Percentiles rank a stretch among this genome's conserved stretches.
Conservation (phyloP, 1,140 invertebrate species). For the Zelostemma sp. region DNA sequence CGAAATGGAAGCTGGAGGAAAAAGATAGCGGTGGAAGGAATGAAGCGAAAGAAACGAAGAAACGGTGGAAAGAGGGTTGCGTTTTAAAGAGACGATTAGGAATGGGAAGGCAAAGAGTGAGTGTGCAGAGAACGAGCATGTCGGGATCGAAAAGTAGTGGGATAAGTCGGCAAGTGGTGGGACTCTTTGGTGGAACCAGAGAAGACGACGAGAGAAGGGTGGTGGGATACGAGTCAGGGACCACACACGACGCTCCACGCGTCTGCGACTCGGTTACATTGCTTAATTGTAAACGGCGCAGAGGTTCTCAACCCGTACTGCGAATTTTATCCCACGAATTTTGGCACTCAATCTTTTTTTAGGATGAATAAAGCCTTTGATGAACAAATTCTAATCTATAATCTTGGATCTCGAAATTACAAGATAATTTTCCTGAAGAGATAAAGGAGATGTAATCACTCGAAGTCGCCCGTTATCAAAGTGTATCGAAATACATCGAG, state of each 20-base stretch:
- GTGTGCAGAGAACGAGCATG: constrained; percentile 31
- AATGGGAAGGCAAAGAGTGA: constrained; percentile 29
- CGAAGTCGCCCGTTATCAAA: too few species aligned
- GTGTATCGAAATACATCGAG: too few species aligned
- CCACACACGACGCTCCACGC: constrained; percentile 71
- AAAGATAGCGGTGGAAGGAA: constrained; percentile 1
- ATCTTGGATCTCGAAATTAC: too few species aligned
- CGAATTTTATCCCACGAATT: not conserved
- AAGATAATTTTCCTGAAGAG: too few species aligned
- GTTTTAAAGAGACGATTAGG: constrained; percentile 49
- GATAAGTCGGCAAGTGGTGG: constrained; percentile 47
- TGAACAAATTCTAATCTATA: too few species aligned
- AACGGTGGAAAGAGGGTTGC: constrained; percentile 37
- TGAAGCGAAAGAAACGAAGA: constrained; percentile 19
- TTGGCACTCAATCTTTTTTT: not conserved
- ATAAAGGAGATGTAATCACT: too few species aligned
- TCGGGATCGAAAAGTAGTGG: constrained; percentile 48
- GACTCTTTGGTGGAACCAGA: constrained; percentile 47
- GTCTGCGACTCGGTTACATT: constrained; percentile 70
- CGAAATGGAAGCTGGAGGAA: constrained; percentile 17
- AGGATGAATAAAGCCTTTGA: too few species aligned
- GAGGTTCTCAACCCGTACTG: constrained; percentile 57
- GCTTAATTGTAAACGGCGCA: constrained; percentile 71
- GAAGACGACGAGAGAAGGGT: constrained; percentile 57
- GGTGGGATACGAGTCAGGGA: constrained; percentile 63